Conservation (phyloP, 2,888 invertebrate species). For the Melieria omissa region DNA sequence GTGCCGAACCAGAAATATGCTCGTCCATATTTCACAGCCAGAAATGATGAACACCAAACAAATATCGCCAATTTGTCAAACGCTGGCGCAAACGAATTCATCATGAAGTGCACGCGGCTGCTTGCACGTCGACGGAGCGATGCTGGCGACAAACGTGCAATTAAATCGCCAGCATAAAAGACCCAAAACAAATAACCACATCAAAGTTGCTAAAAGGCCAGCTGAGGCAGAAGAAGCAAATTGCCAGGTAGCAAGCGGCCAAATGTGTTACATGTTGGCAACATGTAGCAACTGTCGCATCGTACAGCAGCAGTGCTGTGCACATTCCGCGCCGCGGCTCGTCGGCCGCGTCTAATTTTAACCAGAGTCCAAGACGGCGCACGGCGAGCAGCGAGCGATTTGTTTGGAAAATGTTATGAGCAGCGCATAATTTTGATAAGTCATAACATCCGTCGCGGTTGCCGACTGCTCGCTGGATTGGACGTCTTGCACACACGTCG, state of each 20-base stretch:
- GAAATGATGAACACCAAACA: constrained; percentile 31
- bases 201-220: background rate
- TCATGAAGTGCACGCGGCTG: constrained; percentile 12
- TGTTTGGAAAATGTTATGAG: constrained; percentile 39
- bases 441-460: constrained; percentile 44
- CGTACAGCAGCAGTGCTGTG: constrained; percentile 10
- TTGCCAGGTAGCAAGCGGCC: background rate
- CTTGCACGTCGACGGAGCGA: background rate
- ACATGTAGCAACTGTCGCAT: too few relatives aligned
- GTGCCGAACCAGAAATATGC: too few relatives aligned
- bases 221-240: background rate
- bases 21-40: background rate
- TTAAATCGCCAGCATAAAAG: background rate
- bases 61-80: constrained; percentile 31
- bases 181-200: background rate
- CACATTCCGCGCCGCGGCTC: constrained; percentile 23
- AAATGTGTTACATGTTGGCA: constrained; percentile 15
- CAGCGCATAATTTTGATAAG: constrained; percentile 38
- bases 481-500: background rate
- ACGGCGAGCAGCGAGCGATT: constrained; percentile 22
- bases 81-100: constrained; percentile 26
- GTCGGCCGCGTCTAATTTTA: constrained; percentile 31
- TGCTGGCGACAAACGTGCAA: background rate
- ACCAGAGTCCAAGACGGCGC: constrained; percentile 27
- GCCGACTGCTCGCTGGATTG: background rate